Percentiles rank a stretch among this genome's conserved stretches.
These are phyloP conservation scores for Thalassaphorura encarpata DNA, from an alignment of 1,140 invertebrate genomes.

Conservation along the genomic window DNA sequence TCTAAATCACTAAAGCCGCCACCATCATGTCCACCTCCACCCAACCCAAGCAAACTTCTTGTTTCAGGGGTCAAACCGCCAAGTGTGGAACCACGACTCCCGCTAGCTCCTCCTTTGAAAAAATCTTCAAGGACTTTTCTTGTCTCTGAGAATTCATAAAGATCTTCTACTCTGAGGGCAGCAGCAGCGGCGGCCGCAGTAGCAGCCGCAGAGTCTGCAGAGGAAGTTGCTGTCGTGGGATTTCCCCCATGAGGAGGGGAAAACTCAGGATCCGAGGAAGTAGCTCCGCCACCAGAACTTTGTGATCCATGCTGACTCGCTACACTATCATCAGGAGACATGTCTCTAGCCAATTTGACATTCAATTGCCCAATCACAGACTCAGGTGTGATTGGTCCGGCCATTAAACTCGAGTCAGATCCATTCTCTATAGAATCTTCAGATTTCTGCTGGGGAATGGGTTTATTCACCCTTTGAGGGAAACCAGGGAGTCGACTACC, in stretches of 20 bases:
- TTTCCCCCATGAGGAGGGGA: not conserved
- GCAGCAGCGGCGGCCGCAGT: too few species aligned
- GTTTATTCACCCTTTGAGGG: constrained; percentile 47
- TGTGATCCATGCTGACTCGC: not conserved
- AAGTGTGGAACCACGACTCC: too few species aligned
- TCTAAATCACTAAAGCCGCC: constrained; percentile 57
- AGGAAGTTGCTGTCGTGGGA: not conserved
- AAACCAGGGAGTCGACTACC: constrained; percentile 47
- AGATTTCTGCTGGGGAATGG: not conserved
- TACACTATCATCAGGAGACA: not conserved
- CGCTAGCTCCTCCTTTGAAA: constrained; percentile 57
- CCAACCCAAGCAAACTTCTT: too few species aligned
- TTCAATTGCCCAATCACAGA: not conserved
- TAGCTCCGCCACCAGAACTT: constrained; percentile 12
- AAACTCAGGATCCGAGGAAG: too few species aligned
- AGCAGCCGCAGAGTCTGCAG: not conserved
- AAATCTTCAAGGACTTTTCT: constrained; percentile 83
- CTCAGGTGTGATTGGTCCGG: not conserved
- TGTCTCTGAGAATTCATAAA: constrained; percentile 84
- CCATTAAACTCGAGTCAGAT: not conserved
- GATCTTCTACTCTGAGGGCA: too few species aligned
- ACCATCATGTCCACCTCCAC: not conserved
- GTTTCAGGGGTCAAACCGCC: too few species aligned
- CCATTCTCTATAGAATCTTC: not conserved
- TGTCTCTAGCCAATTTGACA: not conserved